Evolutionary conservation across 2,888 invertebrate genomes (phyloP).

Genomic region (Pristionchus arcanus): DNA sequence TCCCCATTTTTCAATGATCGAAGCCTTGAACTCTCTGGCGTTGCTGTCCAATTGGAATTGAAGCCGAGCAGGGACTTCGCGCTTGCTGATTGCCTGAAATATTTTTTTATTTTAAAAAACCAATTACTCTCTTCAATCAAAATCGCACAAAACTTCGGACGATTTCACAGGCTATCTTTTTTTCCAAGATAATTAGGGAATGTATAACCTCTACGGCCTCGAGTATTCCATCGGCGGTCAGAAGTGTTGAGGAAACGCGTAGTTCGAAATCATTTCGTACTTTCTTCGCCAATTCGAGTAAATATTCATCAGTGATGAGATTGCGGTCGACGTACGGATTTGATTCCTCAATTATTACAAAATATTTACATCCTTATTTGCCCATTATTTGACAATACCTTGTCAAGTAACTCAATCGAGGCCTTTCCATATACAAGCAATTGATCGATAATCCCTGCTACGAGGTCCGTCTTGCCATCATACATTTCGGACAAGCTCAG

Average conservation of each 20-base stretch:
- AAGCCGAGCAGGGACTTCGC: neutral
- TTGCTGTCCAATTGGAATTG: neutral
- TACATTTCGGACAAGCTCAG: neutral
- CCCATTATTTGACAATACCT: neutral
- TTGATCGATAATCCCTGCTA: neutral
- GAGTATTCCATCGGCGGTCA: neutral
- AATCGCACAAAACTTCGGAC: no score
- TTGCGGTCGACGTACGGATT: neutral
- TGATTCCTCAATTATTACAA: no score
- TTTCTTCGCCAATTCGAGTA: neutral
- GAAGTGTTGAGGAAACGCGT: neutral
- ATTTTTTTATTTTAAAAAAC: neutral
- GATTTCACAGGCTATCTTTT: no score
- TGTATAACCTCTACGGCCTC: neutral
- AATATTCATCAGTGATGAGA: neutral
- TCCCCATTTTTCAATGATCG: neutral
- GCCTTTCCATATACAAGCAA: neutral
- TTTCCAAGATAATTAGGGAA: no score
- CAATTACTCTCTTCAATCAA: neutral
- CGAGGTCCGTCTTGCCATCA: neutral
- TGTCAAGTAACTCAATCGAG: neutral
- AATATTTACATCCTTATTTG: no score
- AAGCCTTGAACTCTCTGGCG: neutral
- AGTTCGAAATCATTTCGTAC: neutral
- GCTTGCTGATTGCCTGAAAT: neutral